phyloP scores from a whole-genome alignment of 92 coral and sea anemone genomes.

The Paramuricea clavata region DNA sequence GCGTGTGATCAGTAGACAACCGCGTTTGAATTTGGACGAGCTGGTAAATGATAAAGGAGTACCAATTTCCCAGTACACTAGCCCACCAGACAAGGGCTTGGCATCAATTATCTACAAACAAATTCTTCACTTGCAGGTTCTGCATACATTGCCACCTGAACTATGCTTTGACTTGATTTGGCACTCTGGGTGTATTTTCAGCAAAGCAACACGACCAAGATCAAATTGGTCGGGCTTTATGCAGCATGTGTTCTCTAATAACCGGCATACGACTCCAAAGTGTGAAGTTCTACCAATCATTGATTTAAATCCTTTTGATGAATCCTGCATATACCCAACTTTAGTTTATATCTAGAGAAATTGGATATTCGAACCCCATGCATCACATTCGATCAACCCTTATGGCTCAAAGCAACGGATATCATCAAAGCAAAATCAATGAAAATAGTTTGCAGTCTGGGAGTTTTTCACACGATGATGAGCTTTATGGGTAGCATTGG shows the following conservation, averaged over 20 bases:
- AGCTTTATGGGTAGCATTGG: neutral
- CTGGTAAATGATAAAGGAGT: slow-evolving; percentile 41
- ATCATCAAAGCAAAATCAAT: slow-evolving; percentile 30
- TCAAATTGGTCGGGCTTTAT: slow-evolving; percentile 44
- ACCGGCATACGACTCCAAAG: slow-evolving; percentile 24
- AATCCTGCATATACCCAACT: slow-evolving; percentile 1
- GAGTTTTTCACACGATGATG: neutral
- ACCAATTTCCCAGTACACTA: slow-evolving; percentile 29
- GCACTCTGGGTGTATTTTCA: slow-evolving; percentile 47
- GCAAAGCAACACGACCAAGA: slow-evolving; percentile 14
- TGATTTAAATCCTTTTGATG: neutral
- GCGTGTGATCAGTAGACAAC: slow-evolving; percentile 27
- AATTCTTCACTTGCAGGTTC: neutral
- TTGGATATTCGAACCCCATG: slow-evolving; percentile 40
- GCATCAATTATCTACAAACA: slow-evolving; percentile 38
- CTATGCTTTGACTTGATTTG: slow-evolving; percentile 47
- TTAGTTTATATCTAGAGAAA: neutral
- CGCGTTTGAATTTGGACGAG: slow-evolving; percentile 25
- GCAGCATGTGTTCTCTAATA: slow-evolving; percentile 39
- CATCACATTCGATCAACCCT: slow-evolving; percentile 19
- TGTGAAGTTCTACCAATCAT: neutral
- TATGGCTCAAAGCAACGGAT: slow-evolving; percentile 43
- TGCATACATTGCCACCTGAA: slow-evolving; percentile 8
- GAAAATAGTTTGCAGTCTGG: neutral
- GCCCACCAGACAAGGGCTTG: slow-evolving; percentile 22